Base-by-base conservation (phyloP, 1,140 invertebrate species). In the Triops cancriformis region DNA sequence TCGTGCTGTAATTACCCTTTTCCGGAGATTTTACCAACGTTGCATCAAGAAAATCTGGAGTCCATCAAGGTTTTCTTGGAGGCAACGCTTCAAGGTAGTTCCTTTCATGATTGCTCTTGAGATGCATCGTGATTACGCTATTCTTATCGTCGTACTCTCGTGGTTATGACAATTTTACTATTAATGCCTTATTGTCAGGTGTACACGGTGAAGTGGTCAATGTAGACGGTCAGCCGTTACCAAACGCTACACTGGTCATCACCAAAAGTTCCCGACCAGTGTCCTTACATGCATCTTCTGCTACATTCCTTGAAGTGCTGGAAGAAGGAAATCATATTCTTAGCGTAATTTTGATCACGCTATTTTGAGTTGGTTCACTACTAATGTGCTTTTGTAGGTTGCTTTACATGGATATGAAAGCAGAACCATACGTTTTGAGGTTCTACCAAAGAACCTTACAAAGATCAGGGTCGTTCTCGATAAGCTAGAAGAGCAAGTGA, bases 1-100 rank as follows among this genome's bases (percentile, higher is more conserved):
- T 86, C 89, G 73, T 96, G 94, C 81, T 95, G 94, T 82, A 92
- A 92, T 80, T 92, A 92, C 86, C 93, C 94, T 0, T 78, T 82
- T 1, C 85, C 89, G 18, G 84, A 85, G 4, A 85, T 89, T 11
- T 87, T 96, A 37, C 90, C 90, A 0, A 86, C 85, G 72, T 87
- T 94, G 6, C 96, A 93, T 93, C 87, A 89, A 77, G 87, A 91
- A 51, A 91, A 91, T 83, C 85, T 95, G 51, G 82, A 86, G 23
- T 90, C 92, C 1, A 83, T 94, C 0, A 89, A 91, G 85, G 81
- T 89, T 85, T 83, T 92, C 88, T 79, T 88, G 85, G 81, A 84
- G 14, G 83, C 83, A n/a, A 64, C 23, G 23, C 51, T 64, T 10
- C 51, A 64, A 64, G 51, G 51, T 64, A 64, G 31, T 37, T 2